Evolutionary conservation across 2,888 invertebrate genomes (phyloP).

Genomic region (Octodonta nipae): DNA sequence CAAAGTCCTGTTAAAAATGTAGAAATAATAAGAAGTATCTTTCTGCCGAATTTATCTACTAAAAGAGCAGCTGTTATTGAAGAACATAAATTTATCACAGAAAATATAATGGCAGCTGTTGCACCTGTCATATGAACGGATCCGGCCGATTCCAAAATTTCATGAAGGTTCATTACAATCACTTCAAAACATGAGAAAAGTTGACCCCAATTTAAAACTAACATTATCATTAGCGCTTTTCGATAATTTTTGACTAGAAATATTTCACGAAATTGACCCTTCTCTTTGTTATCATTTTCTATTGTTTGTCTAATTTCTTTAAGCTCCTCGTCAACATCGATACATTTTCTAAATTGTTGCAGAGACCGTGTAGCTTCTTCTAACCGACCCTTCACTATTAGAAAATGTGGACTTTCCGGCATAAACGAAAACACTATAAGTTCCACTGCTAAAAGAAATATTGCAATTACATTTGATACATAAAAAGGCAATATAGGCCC

Average conservation of each 20-base stretch:
- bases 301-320: conserved; percentile 27
- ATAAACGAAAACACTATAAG: conserved; percentile 28
- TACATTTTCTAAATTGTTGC: conserved; percentile 18
- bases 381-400: conserved; percentile 24
- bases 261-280: conserved; percentile 27
- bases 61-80: conserved; percentile 24
- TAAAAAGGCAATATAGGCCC: conserved; percentile 21
- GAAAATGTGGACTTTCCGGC: conserved; percentile 31
- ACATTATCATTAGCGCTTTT: conserved; percentile 30
- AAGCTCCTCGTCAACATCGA: conserved; percentile 27
- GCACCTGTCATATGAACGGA: conserved; percentile 25
- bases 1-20: conserved; percentile 26
- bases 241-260: conserved; percentile 28
- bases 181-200: conserved; percentile 32
- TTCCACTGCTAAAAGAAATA: conserved; percentile 23
- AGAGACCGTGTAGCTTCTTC: conserved; percentile 26
- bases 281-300: conserved; percentile 26
- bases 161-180: conserved; percentile 32
- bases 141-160: conserved; percentile 27
- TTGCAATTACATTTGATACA: conserved; percentile 19
- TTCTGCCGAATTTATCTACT: conserved; percentile 29
- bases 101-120: conserved; percentile 28
- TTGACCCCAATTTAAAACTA: conserved; percentile 29
- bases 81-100: conserved; percentile 27
- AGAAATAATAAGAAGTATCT: conserved; percentile 25